Conservation (phyloP, 2,113 vertebrate genomes). For the Ochotona curzoniae region DNA sequence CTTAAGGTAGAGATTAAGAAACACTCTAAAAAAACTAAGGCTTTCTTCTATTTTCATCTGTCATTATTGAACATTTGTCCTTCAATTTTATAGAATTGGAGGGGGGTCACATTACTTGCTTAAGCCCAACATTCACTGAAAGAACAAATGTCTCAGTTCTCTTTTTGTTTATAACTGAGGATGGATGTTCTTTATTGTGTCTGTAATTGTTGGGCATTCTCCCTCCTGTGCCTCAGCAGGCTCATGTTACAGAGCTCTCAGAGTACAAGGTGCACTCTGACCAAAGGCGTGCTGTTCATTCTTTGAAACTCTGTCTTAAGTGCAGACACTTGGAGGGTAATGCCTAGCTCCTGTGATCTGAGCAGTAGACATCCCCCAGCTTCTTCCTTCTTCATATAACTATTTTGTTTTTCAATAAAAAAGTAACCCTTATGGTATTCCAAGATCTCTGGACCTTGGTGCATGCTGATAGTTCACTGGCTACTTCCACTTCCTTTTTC, state of each 20-base stretch:
- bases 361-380: not conserved
- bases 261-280: not conserved
- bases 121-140: not conserved
- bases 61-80: slow-evolving; percentile 28
- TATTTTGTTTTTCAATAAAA: too few relatives aligned
- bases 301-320: not conserved
- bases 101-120: not conserved
- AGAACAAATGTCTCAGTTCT: not conserved
- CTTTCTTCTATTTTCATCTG: not conserved
- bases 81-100: slow-evolving; percentile 53
- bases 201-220: not conserved
- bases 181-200: not conserved
- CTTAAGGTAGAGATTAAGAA: not conserved
- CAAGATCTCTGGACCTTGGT: not conserved
- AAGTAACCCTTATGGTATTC: too few relatives aligned
- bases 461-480: not conserved
- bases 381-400: not conserved
- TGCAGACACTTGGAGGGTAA: not conserved
- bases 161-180: not conserved
- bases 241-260: not conserved
- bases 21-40: not conserved
- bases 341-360: fast-evolving
- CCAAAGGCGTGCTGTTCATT: not conserved
- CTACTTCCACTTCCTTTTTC: not conserved
- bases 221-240: not conserved